Conservation (phyloP, 2,888 invertebrate species). For the Lutraria lutraria region DNA sequence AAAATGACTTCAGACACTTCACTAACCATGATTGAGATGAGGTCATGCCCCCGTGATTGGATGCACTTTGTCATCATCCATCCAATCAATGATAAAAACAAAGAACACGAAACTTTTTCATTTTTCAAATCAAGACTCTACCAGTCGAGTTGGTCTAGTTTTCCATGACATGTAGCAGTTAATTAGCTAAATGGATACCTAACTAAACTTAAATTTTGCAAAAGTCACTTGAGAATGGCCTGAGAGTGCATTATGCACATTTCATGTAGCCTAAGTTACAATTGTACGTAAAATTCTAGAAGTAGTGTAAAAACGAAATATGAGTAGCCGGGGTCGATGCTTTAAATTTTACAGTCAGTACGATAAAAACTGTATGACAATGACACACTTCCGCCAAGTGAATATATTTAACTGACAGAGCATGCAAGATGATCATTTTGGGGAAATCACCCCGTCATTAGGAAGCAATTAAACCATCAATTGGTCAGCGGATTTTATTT, state of each 20-base stretch:
- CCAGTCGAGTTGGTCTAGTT: background rate
- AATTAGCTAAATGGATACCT: too few species aligned
- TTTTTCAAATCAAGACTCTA: background rate
- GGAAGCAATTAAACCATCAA: conserved; percentile 7
- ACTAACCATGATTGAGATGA: conserved; percentile 25
- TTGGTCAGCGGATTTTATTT: background rate
- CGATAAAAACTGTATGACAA: background rate
- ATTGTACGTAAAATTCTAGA: background rate
- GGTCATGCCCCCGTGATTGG: conserved; percentile 25
- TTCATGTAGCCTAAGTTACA: too few species aligned
- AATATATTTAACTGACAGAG: background rate
- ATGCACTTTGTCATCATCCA: conserved; percentile 6
- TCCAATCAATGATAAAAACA: background rate
- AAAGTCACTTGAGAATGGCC: too few species aligned
- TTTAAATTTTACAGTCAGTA: background rate
- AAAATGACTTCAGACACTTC: conserved; percentile 29
- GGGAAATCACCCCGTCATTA: background rate
- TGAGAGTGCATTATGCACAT: too few species aligned
- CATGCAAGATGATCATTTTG: background rate
- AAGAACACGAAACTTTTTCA: background rate
- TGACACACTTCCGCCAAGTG: background rate
- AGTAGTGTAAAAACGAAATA: background rate
- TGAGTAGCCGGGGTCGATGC: background rate
- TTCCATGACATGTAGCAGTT: too few species aligned
- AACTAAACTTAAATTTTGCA: too few species aligned